Evolutionary conservation across 2,113 vertebrate species (phyloP), one percentile per base, ranked within the genome.

Genomic region (Bombycilla garrulus): DNA sequence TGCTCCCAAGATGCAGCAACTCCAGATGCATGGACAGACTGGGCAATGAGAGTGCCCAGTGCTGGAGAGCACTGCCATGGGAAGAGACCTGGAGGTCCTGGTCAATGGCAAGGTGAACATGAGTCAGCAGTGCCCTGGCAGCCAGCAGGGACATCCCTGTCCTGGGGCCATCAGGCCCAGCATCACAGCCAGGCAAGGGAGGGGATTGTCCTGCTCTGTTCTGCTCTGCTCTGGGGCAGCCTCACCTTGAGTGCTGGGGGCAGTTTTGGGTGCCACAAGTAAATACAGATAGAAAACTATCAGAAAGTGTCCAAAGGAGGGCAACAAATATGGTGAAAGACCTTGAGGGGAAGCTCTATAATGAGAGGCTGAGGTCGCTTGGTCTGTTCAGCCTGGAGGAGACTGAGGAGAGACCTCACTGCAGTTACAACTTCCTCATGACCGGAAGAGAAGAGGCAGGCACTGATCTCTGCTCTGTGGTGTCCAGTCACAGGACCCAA

Each of bases 91-190:
- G n/a, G n/a, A 11, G 4, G 9, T 6, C 22, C 47, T 72, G 38
- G 36, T 1, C 0, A 0, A 14, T 31, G 38, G 8, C 1, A 72
- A 53, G 21, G 0, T 62, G 38, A 2, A 7, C 0, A 4, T 12
- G 9, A 70, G 24, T 0, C 44, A 70, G 65, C 35, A 60, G 65
- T n/a, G 65, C 29, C 35, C 29, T 28, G 64, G 29, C 44, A 69
- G 29, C 44, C 42, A 67, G 53, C 15, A 58, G 29, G 17, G 23
- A 5, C 35, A 58, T 6, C 0, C 0, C 0, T 69, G 35, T 18
- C 35, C 42, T 58, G 29, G 28, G n/a, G 2, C 2, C 51, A 81
- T 26, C 64, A 81, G 78, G n/a, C 13, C 4, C 62, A 57, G n/a
- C 28, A 57, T 67, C 1, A 0, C 78, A 81, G n/a, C 42, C 0